Evolutionary conservation across 2,888 invertebrate genomes (phyloP).

Genomic region (Electrophaes corylata): DNA sequence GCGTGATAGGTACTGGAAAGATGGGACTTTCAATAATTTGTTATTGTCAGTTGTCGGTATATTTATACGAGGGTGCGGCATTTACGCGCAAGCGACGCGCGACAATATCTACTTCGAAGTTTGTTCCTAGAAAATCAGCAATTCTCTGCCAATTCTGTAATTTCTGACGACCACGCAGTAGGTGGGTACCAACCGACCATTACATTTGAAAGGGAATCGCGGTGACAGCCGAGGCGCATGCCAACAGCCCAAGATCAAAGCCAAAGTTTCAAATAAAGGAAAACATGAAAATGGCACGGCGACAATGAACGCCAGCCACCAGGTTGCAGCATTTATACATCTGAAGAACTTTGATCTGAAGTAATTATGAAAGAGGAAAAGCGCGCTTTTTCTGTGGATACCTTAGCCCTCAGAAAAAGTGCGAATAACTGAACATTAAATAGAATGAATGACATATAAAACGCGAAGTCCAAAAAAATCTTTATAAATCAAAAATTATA

Average conservation of each 20-base stretch:
- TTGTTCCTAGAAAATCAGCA: conserved; percentile 4
- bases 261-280: background rate
- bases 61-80: background rate
- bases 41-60: background rate
- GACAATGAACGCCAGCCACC: background rate
- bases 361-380: no score
- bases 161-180: conserved; percentile 1
- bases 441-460: no score
- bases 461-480: no score
- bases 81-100: background rate
- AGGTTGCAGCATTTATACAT: background rate
- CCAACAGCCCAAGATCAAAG: conserved; percentile 17
- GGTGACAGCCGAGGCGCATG: conserved; percentile 14
- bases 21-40: no score
- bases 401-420: no score
- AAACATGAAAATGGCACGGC: background rate
- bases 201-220: conserved; percentile 1
- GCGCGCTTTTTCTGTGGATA: no score
- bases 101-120: background rate
- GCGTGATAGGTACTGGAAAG: no score
- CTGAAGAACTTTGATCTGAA: background rate
- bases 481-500: no score
- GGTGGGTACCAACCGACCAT: background rate
- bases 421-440: no score
- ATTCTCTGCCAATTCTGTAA: conserved; percentile 11